phyloP scores from a whole-genome alignment of 2,113 vertebrate species.

The Phoxinus phoxinus region DNA sequence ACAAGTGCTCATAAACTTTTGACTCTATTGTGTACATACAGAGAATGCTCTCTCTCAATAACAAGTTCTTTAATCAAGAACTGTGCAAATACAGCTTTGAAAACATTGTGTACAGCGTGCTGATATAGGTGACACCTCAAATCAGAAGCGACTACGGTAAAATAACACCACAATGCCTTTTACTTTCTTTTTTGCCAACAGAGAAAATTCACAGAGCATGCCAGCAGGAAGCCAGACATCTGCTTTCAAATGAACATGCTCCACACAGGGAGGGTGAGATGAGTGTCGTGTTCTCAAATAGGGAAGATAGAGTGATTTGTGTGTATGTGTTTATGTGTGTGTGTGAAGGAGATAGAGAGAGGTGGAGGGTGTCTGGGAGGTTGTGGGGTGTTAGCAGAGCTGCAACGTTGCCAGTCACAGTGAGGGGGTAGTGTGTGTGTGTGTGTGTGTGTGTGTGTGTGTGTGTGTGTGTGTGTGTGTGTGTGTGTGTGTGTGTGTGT shows the following conservation, averaged over 20 bases:
- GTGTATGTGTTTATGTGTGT: conserved; percentile 41
- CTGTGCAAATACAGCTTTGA: conserved; percentile 12
- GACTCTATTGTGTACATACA: neutral
- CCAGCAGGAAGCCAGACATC: conserved; percentile 60
- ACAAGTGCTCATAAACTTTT: neutral
- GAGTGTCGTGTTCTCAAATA: conserved; percentile 32
- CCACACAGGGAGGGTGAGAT: conserved; percentile 35
- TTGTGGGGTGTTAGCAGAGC: conserved; percentile 74
- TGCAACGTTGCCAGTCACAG: conserved; percentile 83
- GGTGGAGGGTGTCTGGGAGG: conserved; percentile 47
- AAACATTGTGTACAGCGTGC: conserved; percentile 11
- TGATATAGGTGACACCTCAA: conserved; percentile 11
- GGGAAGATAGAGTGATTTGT: conserved; percentile 36
- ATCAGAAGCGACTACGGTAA: conserved; percentile 3
- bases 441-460: conserved; percentile 42
- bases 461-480: conserved; percentile 66
- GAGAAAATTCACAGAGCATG: conserved; percentile 37
- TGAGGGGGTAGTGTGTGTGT: conserved; percentile 46
- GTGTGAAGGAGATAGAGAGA: conserved; percentile 31
- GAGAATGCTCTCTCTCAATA: neutral
- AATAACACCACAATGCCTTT: conserved; percentile 38
- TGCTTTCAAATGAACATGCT: conserved; percentile 59
- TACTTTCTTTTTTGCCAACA: conserved; percentile 28
- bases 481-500: conserved; percentile 12
- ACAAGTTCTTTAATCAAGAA: conserved; percentile 16